Base-by-base conservation (phyloP, 1,140 invertebrate species). In the Drosophila pruinosa region DNA sequence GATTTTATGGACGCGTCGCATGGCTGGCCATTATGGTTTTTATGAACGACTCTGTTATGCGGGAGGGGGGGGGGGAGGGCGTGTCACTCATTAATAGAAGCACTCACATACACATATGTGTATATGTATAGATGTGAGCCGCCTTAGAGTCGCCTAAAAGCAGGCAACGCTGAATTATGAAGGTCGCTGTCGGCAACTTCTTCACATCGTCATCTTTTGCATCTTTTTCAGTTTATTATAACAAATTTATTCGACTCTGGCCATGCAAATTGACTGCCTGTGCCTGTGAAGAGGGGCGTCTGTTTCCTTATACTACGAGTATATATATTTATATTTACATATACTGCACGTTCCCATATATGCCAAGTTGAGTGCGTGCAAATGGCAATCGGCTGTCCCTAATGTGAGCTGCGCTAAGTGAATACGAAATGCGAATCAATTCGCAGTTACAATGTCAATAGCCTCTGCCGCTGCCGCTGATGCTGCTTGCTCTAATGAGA, bases 21-120 rank as follows among this genome's bases (percentile, higher is more conserved):
- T 64, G 59, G 50, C 26, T 70, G 50, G 39, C 48, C 50, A 64
- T 70, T 64, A 70, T 70, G 59, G 19, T 48, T 64, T 70, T 70
- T 70, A 64, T 53, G 50, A 70, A 64, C 59, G 17, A 64, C 26
- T 38, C 21, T 47, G 31, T n/a, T n/a, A n/a, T n/a, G n/a, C 7
- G 22, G 12, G 15, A 34, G 19, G 24, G 38, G 17, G 22, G 1
- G 4, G 31, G 10, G 8, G 63, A 12, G 57, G 63, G 67, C 41
- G 31, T 70, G 59, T 28, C 43, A 19, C 59, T 31, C 50, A 70
- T 56, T 70, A 70, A 64, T 64, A 56, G 41, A 48, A 31, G 50
- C 41, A 54, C 59, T 63, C 67, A 45, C 12, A 57, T 45, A 19
- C 19, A n/a, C n/a, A 22, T 8, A 22, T n/a, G 8, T 10, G 4